Evolutionary conservation across 2,113 vertebrate species (phyloP).

Genomic region (Callaeas wilsoni): DNA sequence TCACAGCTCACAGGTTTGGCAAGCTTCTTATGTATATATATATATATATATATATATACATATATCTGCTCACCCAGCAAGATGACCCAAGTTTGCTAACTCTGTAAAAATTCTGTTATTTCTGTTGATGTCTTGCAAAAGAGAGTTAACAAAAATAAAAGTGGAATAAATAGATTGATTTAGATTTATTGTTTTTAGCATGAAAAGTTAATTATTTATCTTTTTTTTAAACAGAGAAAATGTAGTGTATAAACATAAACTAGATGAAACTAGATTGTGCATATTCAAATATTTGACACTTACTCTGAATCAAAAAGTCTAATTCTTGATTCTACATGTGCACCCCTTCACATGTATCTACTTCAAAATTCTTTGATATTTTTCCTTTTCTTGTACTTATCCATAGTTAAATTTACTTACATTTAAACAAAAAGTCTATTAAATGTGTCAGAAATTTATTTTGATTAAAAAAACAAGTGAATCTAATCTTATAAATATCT

Average conservation of each 20-base stretch:
- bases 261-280: background rate
- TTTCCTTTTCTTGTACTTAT: background rate
- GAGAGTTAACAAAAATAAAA: background rate
- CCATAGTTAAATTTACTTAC: background rate
- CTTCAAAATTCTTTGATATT: background rate
- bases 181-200: background rate
- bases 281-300: background rate
- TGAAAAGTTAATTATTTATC: background rate
- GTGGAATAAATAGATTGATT: background rate
- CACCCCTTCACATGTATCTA: background rate
- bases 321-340: no score
- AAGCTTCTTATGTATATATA: background rate
- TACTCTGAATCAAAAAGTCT: background rate
- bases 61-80: background rate
- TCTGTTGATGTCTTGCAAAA: background rate
- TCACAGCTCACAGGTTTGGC: constrained; percentile 30
- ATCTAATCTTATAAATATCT: background rate
- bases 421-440: background rate
- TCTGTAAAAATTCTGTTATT: background rate
- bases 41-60: no score
- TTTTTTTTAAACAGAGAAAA: background rate
- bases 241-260: background rate
- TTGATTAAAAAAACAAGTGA: rapidly evolving
- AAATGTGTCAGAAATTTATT: background rate
- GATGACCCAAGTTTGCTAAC: background rate